Percentiles rank a stretch among this genome's conserved stretches.
phyloP scores from a whole-genome alignment of 2,888 invertebrate genomes.

The Unio pictorum region DNA sequence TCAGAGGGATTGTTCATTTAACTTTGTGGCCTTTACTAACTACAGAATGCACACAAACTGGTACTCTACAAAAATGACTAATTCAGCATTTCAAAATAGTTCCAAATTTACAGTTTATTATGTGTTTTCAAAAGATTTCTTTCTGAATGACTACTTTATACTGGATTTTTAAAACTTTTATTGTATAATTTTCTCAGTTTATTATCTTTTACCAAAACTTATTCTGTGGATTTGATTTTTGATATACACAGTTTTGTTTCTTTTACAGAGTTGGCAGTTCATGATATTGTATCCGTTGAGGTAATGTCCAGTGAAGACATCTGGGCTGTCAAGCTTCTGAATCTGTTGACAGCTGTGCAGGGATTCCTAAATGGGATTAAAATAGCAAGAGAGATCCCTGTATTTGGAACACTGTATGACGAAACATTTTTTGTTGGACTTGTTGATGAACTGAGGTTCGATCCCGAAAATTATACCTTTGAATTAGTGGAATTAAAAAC shows the following conservation, averaged over 20 bases:
- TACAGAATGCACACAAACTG: too few relatives aligned
- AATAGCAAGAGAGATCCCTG: conserved; percentile 61
- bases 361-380: conserved; percentile 47
- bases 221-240: conserved; percentile 1
- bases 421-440: conserved; percentile 62
- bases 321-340: conserved; percentile 63
- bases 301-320: conserved; percentile 62
- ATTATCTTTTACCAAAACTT: background rate
- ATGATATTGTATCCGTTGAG: conserved; percentile 54
- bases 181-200: background rate
- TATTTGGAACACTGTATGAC: conserved; percentile 65
- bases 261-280: conserved; percentile 61
- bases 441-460: conserved; percentile 65
- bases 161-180: background rate
- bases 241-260: conserved; percentile 8
- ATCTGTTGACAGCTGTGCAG: conserved; percentile 50
- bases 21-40: too few relatives aligned
- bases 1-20: too few relatives aligned
- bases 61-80: too few relatives aligned
- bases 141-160: background rate
- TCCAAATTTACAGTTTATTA: too few relatives aligned
- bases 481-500: conserved; percentile 65
- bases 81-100: too few relatives aligned
- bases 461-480: conserved; percentile 56
- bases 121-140: background rate